phyloP scores from a whole-genome alignment of 2,888 invertebrate genomes.

The Gortyna flavago region DNA sequence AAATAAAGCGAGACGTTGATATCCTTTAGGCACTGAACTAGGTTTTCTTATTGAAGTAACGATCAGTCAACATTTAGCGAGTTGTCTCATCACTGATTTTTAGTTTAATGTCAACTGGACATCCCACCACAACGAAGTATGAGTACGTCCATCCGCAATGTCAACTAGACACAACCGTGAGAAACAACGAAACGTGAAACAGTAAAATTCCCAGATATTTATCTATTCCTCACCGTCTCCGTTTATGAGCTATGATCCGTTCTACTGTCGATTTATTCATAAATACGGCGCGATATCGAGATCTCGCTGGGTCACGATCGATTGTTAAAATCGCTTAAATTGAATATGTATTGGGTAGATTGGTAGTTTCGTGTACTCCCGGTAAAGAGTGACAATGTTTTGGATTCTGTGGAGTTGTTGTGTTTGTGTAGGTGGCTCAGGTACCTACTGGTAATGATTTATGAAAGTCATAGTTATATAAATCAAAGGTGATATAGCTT shows the following conservation, averaged over 20 bases:
- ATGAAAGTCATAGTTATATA: not conserved
- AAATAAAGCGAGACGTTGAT: too few species aligned
- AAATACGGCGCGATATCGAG: constrained; percentile 77
- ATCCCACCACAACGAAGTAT: not conserved
- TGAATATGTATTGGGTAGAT: constrained; percentile 66
- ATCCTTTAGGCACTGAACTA: too few species aligned
- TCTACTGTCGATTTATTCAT: constrained; percentile 80
- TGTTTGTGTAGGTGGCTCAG: constrained; percentile 35
- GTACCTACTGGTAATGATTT: not conserved
- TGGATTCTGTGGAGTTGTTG: constrained; percentile 16
- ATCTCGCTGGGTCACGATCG: constrained; percentile 81
- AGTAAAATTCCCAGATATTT: constrained; percentile 67
- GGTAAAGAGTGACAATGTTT: constrained; percentile 56
- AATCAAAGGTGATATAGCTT: not conserved
- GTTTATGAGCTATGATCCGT: constrained; percentile 74
- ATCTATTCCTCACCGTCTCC: constrained; percentile 62
- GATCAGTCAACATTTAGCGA: not conserved
- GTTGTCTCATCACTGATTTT: not conserved
- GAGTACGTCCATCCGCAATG: constrained; percentile 45
- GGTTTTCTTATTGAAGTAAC: not conserved
- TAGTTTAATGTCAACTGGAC: not conserved
- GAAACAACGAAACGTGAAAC: constrained; percentile 67
- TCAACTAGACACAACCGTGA: constrained; percentile 62
- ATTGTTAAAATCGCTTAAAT: constrained; percentile 73
- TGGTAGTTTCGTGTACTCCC: constrained; percentile 54